phyloP scores from a whole-genome alignment of 2,797 vertebrate species.

The Acipenser oxyrinchus region DNA sequence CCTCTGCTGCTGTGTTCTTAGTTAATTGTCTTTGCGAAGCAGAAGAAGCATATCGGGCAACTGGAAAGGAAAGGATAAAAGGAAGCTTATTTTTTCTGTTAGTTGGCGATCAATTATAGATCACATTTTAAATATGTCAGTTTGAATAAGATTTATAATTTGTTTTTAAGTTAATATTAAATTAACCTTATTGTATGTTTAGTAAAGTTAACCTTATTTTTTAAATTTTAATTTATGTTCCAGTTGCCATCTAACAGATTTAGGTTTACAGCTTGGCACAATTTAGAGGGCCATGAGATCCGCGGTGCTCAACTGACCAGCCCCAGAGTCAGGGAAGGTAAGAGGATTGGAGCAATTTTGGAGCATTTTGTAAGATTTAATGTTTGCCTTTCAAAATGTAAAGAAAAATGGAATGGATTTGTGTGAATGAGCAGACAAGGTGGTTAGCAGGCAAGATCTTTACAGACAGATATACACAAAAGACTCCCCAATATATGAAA shows the following conservation, averaged over 20 bases:
- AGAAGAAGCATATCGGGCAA: not conserved
- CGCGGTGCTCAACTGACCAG: constrained; percentile 78
- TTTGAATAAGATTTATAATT: too few relatives aligned
- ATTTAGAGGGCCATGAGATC: constrained; percentile 71
- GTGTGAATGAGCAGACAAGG: too few relatives aligned
- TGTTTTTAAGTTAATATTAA: too few relatives aligned
- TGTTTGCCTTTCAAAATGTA: not conserved
- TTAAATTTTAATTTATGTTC: constrained; percentile 16
- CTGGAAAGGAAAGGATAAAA: too few relatives aligned
- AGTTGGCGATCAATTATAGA: too few relatives aligned
- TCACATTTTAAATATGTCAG: too few relatives aligned
- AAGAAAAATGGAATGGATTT: too few relatives aligned
- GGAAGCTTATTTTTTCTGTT: too few relatives aligned
- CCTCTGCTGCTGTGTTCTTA: not conserved
- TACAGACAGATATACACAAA: too few relatives aligned
- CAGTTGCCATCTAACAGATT: constrained; percentile 82
- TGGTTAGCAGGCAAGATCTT: too few relatives aligned
- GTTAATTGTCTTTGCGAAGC: not conserved
- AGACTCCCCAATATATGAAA: too few relatives aligned
- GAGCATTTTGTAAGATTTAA: not conserved
- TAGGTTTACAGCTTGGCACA: constrained; percentile 72
- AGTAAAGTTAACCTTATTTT: not conserved
- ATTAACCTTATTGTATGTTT: not conserved
- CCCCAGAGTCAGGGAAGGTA: constrained; percentile 87
- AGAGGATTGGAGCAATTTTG: constrained; percentile 15